Evolutionary conservation across 2,797 vertebrate species (phyloP), one percentile per base, ranked within the genome.

Genomic region (Falco columbarius): DNA sequence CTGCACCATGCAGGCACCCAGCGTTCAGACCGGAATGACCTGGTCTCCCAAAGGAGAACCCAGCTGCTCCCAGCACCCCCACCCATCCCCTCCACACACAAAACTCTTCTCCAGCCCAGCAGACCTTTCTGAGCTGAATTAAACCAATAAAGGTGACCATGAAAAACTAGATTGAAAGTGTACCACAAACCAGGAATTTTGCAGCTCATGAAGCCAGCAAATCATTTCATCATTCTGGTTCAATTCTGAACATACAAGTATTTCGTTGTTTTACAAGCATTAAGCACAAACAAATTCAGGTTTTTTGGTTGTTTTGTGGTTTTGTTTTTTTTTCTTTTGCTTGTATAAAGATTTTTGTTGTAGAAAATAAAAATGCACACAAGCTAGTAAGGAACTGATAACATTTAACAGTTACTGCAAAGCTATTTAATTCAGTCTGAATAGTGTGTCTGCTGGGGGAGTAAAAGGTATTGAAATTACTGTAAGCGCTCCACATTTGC

Each of bases 341-440:
- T 71, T 21, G 15, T 56, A 61, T 65, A 51, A 74, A 79, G 72
- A 32, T 80, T 86, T 82, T 74, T 73, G 46, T 38, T 55, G 34
- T 20, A 18, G 73, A 68, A 74, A 86, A 76, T 56, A 30, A 52
- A 84, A 94, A 47, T 1, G 30, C 93, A 47, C 47, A 7, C 44
- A 52, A 72, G 76, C 70, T n/a, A 40, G 38, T 21, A 23, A 62
- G 71, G 71, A 62, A 46, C 75, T 29, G 75, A 71, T 76, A 94
- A 81, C 71, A 62, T 61, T 75, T 38, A 94, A 49, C 24, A 85
- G 80, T 24, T 52, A 8, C n/a, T 51, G 52, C 58, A 81, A 91
- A 91, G 80, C 71, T 89, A 47, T 47, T 86, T 86, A 73, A 72
- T 81, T 77, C 71, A 17, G n/a, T 16, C 71, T 85, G 59, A 86